Base-by-base conservation (phyloP, 2,797 vertebrate genomes). In the Threskiornis aethiopicus region DNA sequence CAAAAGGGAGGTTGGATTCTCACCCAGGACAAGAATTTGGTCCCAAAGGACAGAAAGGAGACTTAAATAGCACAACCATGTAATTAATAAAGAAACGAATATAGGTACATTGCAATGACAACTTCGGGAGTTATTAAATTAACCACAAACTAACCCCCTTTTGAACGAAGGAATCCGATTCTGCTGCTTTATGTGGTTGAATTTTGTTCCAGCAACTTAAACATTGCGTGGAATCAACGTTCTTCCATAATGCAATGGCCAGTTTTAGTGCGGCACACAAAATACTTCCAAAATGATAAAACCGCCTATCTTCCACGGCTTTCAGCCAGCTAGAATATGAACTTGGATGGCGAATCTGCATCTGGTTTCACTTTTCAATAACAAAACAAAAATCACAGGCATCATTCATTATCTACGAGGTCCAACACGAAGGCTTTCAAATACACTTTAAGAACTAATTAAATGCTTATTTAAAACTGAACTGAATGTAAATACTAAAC, bases 321-420 rank as follows among this genome's bases (percentile, higher is more conserved):
- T 2, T 5, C 73, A 17, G 82, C 76, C 90, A 89, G 72, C 28
- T 13, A 16, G 19, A 18, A 55, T 49, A 76, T 24, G 44, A 22
- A 7, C 88, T 65, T 33, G 83, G 73, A 93, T 21, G 61, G 66
- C 1, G 0, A 67, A 64, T 13, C 67, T 21, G 91, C 96, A 86
- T 78, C 95, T 96, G 95, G 22, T 94, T 97, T 93, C 94, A 92
- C 90, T 96, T 92, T 49, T 33, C 82, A 49, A 17, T 15, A 92
- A 72, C 82, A 71, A 87, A 88, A 91, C 78, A 70, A 59, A 86
- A 80, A 39, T 75, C 81, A 4, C 55, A 78, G 78, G 79, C 79
- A 78, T 66, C 84, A 47, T 75, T 94, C 73, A 71, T 90, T 92
- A 93, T 62, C 93, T 49, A 4, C 1, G 3, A 77, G 72, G 71